These are phyloP conservation scores for Hemistola chrysoprasaria DNA, from an alignment of 2,888 invertebrate species.

Conservation along the genomic window DNA sequence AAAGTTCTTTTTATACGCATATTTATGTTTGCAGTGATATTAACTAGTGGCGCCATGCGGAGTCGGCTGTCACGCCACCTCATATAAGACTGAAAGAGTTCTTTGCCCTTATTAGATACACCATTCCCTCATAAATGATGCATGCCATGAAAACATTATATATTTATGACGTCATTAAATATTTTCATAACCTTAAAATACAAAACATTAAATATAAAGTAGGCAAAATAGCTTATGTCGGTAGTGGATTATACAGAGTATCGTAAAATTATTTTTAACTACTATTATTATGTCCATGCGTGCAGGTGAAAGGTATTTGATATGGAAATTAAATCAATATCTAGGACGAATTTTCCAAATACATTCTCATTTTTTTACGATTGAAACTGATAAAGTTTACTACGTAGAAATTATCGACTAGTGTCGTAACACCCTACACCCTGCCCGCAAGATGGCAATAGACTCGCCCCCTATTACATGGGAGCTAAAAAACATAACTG, in stretches of 20 bases:
- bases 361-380: no score
- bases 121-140: slow-evolving; percentile 45
- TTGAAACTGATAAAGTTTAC: no score
- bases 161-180: slow-evolving; percentile 38
- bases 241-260: slow-evolving; percentile 18
- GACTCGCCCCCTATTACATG: no score
- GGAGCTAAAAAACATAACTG: no score
- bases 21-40: slow-evolving; percentile 34
- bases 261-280: slow-evolving; percentile 22
- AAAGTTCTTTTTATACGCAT: slow-evolving; percentile 30
- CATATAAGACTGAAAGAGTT: slow-evolving; percentile 36
- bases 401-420: no score
- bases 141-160: slow-evolving; percentile 46
- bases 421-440: no score
- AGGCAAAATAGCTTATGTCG: slow-evolving; percentile 17
- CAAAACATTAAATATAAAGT: slow-evolving; percentile 23
- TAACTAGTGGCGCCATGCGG: slow-evolving; percentile 51
- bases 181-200: slow-evolving; percentile 29
- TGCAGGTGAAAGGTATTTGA: slow-evolving; percentile 8
- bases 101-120: slow-evolving; percentile 38
- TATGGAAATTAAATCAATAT: slow-evolving; percentile 1
- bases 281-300: slow-evolving; percentile 16
- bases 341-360: neutral
- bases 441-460: no score
- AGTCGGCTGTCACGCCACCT: slow-evolving; percentile 28